These are phyloP conservation scores for Germaria angustata DNA, from an alignment of 2,888 invertebrate species.

Conservation along the genomic window DNA sequence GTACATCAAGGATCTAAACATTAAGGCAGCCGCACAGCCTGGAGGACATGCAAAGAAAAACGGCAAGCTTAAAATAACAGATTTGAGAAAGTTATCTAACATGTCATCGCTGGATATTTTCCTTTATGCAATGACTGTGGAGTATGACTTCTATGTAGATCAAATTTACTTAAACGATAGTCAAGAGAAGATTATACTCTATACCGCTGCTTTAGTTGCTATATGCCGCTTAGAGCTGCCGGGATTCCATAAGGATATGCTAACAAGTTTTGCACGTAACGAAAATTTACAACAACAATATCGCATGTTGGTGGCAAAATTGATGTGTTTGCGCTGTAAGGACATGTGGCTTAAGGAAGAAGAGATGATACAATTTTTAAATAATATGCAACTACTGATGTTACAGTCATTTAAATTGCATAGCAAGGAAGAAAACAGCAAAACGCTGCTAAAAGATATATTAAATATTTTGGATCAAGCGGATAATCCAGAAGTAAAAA, in stretches of 20 bases:
- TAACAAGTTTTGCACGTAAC: slow-evolving; percentile 70
- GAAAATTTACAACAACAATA: slow-evolving; percentile 70
- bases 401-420: slow-evolving; percentile 68
- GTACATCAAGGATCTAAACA: slow-evolving; percentile 66
- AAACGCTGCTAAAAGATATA: slow-evolving; percentile 68
- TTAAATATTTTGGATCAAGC: slow-evolving; percentile 64
- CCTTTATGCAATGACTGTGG: slow-evolving; percentile 69
- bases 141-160: slow-evolving; percentile 68
- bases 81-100: slow-evolving; percentile 60
- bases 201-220: slow-evolving; percentile 69
- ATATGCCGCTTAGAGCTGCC: slow-evolving; percentile 73
- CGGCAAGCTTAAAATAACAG: slow-evolving; percentile 50
- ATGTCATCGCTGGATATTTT: slow-evolving; percentile 74
- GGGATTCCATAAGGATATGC: slow-evolving; percentile 71
- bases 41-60: background rate
- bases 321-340: slow-evolving; percentile 77
- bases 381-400: slow-evolving; percentile 69
- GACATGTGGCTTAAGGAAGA: slow-evolving; percentile 65
- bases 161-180: slow-evolving; percentile 71
- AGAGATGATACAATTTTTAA: slow-evolving; percentile 65
- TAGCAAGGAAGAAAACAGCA: slow-evolving; percentile 48
- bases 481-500: slow-evolving; percentile 43
- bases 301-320: slow-evolving; percentile 67
- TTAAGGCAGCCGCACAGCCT: slow-evolving; percentile 43
- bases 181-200: slow-evolving; percentile 70